Evolutionary conservation across 2,797 vertebrate genomes (phyloP).

Genomic region (Clamator glandarius): DNA sequence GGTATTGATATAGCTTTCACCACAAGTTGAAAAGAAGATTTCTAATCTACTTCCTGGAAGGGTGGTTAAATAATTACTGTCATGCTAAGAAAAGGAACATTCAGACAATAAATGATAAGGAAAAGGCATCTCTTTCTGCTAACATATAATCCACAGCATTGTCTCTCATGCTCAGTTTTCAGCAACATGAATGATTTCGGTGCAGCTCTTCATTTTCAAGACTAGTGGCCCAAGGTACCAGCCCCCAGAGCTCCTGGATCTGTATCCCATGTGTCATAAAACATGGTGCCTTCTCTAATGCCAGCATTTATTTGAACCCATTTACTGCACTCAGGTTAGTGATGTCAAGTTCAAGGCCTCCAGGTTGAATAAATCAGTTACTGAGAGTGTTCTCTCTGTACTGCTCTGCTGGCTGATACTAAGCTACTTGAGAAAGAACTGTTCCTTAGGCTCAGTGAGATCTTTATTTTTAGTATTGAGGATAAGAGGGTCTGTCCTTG

Average conservation of each 20-base stretch:
- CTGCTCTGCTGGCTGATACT: not conserved
- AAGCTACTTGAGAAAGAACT: not conserved
- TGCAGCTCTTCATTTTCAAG: constrained; percentile 11
- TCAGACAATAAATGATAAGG: not conserved
- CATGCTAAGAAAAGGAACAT: not conserved
- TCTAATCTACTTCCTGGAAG: constrained; percentile 41
- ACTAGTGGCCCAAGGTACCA: not conserved
- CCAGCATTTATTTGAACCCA: constrained; percentile 11
- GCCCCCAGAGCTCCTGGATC: not conserved
- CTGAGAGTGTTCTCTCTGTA: not conserved
- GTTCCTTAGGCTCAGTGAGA: constrained; percentile 2
- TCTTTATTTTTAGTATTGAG: not conserved
- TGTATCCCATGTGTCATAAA: not conserved
- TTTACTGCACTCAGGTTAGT: not conserved
- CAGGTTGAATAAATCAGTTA: constrained; percentile 12
- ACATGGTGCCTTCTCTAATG: not conserved
- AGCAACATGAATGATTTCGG: not conserved
- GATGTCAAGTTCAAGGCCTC: constrained; percentile 21
- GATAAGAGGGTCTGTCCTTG: not conserved
- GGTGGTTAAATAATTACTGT: constrained; percentile 28
- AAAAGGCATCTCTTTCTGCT: not conserved
- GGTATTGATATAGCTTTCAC: constrained; percentile 27
- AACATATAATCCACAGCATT: not conserved
- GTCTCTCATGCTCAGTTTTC: not conserved
- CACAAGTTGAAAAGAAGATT: constrained; percentile 22